A percentile compares a stretch with the other conserved stretches of the same genome.
These are phyloP conservation scores for Archocentrus centrarchus DNA, from an alignment of 2,113 vertebrate species.

Conservation along the genomic window DNA sequence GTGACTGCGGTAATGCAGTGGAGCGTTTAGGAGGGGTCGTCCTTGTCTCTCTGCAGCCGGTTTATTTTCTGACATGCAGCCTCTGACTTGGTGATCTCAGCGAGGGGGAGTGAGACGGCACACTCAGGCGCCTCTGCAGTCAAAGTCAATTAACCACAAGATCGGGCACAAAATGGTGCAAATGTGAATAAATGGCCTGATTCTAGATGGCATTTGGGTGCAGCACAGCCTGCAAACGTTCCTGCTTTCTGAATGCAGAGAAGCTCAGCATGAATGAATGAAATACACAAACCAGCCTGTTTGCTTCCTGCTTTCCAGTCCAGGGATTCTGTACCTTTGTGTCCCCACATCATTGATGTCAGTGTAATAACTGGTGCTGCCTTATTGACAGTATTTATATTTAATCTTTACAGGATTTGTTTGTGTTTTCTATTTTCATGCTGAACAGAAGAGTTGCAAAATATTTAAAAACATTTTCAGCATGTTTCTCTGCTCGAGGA, in stretches of 20 bases:
- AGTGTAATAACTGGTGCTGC: too few species aligned
- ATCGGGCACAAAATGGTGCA: constrained; percentile 13
- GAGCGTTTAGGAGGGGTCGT: constrained; percentile 26
- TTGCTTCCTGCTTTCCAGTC: background rate
- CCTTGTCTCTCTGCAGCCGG: constrained; percentile 24
- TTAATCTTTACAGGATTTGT: background rate
- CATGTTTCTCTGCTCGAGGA: background rate
- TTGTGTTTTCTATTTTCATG: background rate
- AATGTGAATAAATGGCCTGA: constrained; percentile 19
- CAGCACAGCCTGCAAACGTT: background rate
- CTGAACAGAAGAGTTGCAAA: background rate
- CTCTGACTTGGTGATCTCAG: constrained; percentile 6
- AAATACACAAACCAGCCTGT: background rate
- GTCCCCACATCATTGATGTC: background rate
- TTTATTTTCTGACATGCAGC: constrained; percentile 28
- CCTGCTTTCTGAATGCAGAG: background rate
- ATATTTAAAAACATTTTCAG: background rate
- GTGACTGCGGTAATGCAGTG: background rate
- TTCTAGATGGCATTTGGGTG: background rate
- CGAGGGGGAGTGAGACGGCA: background rate
- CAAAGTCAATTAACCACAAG: constrained; percentile 28
- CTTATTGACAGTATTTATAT: background rate
- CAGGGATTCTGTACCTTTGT: too few species aligned
- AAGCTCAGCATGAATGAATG: background rate
- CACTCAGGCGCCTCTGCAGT: background rate